Percentiles rank a stretch among this genome's conserved stretches.
Evolutionary conservation across 2,113 vertebrate species (phyloP).

Genomic region (Blennius ocellaris): DNA sequence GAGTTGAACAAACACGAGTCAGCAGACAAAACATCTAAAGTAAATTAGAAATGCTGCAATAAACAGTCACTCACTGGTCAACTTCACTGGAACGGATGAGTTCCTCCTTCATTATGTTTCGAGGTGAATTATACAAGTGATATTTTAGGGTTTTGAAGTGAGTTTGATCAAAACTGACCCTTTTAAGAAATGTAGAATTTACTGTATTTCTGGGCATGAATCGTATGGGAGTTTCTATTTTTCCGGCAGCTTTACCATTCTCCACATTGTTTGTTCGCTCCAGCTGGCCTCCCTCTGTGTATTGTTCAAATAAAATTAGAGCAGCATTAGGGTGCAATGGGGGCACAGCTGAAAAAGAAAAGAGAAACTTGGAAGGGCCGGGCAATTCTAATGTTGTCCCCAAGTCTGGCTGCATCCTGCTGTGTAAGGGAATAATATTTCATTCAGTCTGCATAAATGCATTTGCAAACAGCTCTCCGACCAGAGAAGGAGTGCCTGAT

Average conservation of each 20-base stretch:
- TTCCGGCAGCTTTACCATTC: too few relatives aligned
- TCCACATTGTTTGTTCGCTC: conserved; percentile 38
- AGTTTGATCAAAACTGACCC: too few relatives aligned
- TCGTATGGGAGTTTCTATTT: too few relatives aligned
- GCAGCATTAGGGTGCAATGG: conserved; percentile 47
- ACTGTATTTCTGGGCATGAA: too few relatives aligned
- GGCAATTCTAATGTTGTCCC: conserved; percentile 56
- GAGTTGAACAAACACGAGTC: too few relatives aligned
- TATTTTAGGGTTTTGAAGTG: too few relatives aligned
- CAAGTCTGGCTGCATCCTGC: conserved; percentile 59
- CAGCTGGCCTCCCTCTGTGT: conserved; percentile 48
- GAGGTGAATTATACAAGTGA: too few relatives aligned
- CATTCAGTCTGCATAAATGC: conserved; percentile 70
- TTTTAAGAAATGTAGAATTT: neutral
- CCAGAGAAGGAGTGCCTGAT: conserved; percentile 37
- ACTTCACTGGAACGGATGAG: too few relatives aligned
- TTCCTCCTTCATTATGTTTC: too few relatives aligned
- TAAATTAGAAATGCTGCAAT: too few relatives aligned
- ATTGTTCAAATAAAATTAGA: conserved; percentile 67
- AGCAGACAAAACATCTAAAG: too few relatives aligned
- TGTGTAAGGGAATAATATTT: conserved; percentile 73
- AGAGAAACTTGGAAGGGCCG: conserved; percentile 37
- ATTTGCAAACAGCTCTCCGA: conserved; percentile 62
- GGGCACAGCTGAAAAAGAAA: conserved; percentile 53
- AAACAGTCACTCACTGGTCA: too few relatives aligned